Base-by-base conservation (phyloP, 37 sponge, comb jelly and placozoan genomes). In the Haliclona indistincta region DNA sequence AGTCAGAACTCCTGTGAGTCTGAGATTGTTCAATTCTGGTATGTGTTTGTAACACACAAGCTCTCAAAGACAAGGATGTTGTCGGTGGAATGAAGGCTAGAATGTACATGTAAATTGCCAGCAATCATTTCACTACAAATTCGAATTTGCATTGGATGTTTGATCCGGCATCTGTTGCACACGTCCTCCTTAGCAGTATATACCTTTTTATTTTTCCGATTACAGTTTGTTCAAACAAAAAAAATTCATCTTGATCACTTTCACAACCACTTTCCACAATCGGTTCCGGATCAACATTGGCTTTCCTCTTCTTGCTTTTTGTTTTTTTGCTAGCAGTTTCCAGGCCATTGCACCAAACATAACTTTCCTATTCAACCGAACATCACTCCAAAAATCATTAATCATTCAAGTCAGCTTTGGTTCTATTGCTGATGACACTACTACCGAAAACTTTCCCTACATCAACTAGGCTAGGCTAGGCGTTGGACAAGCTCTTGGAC, bases 311-410 rank as follows among this genome's bases (percentile, higher is more conserved):
- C 63, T 61, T 61, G 63, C 25, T 61, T 17, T 11, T 61, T 61
- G 10, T 26, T 20, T 23, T 26, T 23, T 61, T 61, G 25, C 10
- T 23, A 61, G 63, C 13, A 10, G 26, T 37, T 37, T 66, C n/a
- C 41, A 66, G 22, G 23, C 71, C 71, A 70, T 44, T 43, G 43
- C 71, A 70, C 71, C 71, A 70, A 70, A 20, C 22, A 15, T 17
- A 37, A 32, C 13, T 38, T 66, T 66, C 38, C 29, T 66, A 15
- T 25, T 51, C 23, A 43, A 4, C 10, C 28, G 8, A 19, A 70
- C 23, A 26, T 70, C 54, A 70, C 30, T 23, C 71, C 71, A 70
- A 22, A 70, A 4, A 39, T 70, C 71, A n/a, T n/a, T n/a, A n/a
- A n/a, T n/a, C n/a, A n/a, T 45, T 17, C 7, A 70, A 33, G 22